Percentiles rank a stretch among this genome's conserved stretches.
These are phyloP conservation scores for Pachymerium ferrugineum DNA, from an alignment of 2,888 invertebrate genomes.

Conservation along the genomic window DNA sequence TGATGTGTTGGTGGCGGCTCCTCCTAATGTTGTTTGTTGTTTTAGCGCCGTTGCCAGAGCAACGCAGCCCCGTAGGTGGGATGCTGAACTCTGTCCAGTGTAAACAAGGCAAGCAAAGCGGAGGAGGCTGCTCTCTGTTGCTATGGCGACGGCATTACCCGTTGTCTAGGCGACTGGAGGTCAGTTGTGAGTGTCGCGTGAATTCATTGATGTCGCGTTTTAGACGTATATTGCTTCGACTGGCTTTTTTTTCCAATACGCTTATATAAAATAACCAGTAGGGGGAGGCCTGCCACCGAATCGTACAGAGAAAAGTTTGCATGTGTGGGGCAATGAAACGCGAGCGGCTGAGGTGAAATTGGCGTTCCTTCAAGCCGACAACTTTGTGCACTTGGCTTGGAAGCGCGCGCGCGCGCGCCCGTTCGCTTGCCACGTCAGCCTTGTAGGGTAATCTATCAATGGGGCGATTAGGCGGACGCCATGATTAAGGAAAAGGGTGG, in stretches of 20 bases:
- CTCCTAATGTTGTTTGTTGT: conserved; percentile 33
- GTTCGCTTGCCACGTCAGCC: conserved; percentile 5
- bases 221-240: no score
- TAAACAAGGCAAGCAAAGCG: conserved; percentile 31
- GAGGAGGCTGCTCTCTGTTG: conserved; percentile 16
- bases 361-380: conserved; percentile 15
- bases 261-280: no score
- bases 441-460: conserved; percentile 21
- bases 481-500: conserved; percentile 18
- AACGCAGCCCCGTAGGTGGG: conserved; percentile 28
- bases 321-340: conserved; percentile 10
- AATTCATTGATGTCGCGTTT: conserved; percentile 21
- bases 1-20: conserved; percentile 27
- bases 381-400: not conserved
- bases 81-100: conserved; percentile 33
- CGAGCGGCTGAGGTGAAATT: conserved; percentile 15
- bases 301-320: no score
- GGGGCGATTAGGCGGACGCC: conserved; percentile 21
- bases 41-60: conserved; percentile 29
- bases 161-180: conserved; percentile 21
- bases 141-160: conserved; percentile 11
- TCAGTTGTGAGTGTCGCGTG: conserved; percentile 18
- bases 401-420: conserved; percentile 1
- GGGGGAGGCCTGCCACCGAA: no score
- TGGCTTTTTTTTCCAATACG: no score